Conservation (phyloP, 2,888 invertebrate species). For the Himalopsyche tibetana region DNA sequence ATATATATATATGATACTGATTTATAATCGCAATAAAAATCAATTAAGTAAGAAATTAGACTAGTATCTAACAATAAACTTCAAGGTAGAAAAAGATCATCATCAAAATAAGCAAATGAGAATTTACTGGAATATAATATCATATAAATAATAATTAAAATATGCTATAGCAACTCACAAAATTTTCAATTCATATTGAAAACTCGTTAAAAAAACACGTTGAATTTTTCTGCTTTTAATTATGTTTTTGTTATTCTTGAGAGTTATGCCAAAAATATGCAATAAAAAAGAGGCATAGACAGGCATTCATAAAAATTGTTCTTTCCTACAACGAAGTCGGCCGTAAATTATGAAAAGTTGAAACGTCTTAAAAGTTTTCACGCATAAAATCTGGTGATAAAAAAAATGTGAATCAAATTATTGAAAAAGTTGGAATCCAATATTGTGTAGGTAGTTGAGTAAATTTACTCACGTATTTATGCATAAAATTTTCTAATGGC, state of each 20-base stretch:
- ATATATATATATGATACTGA: too few species aligned
- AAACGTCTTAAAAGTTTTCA: background rate
- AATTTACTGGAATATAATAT: too few species aligned
- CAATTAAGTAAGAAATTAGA: too few species aligned
- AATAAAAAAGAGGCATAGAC: background rate
- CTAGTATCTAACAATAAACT: too few species aligned
- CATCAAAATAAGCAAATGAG: too few species aligned
- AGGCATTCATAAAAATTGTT: constrained; percentile 8
- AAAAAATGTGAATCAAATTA: background rate
- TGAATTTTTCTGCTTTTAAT: background rate
- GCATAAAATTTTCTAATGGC: background rate
- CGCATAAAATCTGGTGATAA: background rate
- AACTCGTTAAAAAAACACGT: too few species aligned
- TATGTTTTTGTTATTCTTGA: background rate
- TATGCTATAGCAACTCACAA: too few species aligned
- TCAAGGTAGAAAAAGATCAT: too few species aligned
- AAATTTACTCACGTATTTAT: background rate
- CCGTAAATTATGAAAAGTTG: constrained; percentile 15
- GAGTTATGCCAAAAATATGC: background rate
- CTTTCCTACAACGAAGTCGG: background rate
- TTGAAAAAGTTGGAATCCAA: background rate
- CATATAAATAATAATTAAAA: too few species aligned
- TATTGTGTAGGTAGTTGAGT: too few species aligned
- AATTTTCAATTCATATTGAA: too few species aligned
- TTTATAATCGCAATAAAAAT: too few species aligned